phyloP scores from a whole-genome alignment of 2,888 invertebrate genomes.

The Eutolmus rufibarbis region DNA sequence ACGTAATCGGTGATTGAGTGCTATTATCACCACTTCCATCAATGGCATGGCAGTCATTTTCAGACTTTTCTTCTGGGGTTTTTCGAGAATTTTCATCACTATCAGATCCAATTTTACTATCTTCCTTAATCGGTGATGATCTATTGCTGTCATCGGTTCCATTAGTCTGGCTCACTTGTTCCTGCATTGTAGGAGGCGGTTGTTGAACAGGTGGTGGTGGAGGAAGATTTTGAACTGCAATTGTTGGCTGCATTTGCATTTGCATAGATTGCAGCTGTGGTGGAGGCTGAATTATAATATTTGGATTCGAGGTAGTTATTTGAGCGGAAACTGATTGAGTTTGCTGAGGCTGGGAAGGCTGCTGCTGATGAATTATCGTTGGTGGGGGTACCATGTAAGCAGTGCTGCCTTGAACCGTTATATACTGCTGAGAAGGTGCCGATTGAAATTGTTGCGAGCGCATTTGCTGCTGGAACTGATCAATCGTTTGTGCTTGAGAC shows the following conservation, averaged over 20 bases:
- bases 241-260: constrained; percentile 46
- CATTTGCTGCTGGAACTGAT: constrained; percentile 44
- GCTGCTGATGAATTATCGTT: constrained; percentile 47
- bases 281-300: constrained; percentile 49
- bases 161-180: constrained; percentile 26
- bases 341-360: constrained; percentile 40
- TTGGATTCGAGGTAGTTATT: constrained; percentile 43
- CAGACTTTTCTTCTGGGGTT: constrained; percentile 43
- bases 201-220: background rate
- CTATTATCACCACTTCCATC: constrained; percentile 37
- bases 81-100: constrained; percentile 37
- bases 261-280: constrained; percentile 47
- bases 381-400: constrained; percentile 51
- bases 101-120: constrained; percentile 1
- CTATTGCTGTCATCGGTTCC: constrained; percentile 1
- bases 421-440: constrained; percentile 48
- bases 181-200: constrained; percentile 1
- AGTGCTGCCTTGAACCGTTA: constrained; percentile 50
- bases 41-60: constrained; percentile 39
- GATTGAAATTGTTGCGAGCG: constrained; percentile 46
- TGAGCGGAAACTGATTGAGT: constrained; percentile 33
- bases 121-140: background rate
- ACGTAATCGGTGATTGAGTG: constrained; percentile 32
- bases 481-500: constrained; percentile 38
- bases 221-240: constrained; percentile 41